Evolutionary conservation across 2,797 vertebrate genomes (phyloP), one percentile per base, ranked within the genome.

Genomic region (Anolis apletophallus): DNA sequence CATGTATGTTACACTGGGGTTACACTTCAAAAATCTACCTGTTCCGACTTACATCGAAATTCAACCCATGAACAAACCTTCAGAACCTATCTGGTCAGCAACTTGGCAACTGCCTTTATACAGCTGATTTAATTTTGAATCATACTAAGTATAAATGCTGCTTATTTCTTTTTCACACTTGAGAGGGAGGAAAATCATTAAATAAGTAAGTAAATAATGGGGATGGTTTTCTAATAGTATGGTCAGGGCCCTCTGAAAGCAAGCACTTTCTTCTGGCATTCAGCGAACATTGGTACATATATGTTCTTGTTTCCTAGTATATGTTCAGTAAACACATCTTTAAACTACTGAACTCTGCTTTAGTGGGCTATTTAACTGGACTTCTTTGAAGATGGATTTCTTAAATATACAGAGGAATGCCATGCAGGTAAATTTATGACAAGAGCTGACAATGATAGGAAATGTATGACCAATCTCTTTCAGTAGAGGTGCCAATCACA

Each of bases 351-450:
- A 23, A n/a, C n/a, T n/a, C n/a, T n/a, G n/a, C n/a, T n/a, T n/a
- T n/a, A n/a, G n/a, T n/a, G n/a, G n/a, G n/a, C n/a, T n/a, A n/a
- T n/a, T n/a, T n/a, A n/a, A n/a, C 23, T 32, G 21, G 32, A 9
- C 2, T 46, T 5, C 21, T 46, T 23, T 46, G 17, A 46, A 2
- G 16, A 23, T 73, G 68, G 55, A 1, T 71, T 32, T 17, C 32
- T 61, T n/a, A 52, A 81, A 68, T 81, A 9, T 80, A 17, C 64
- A 81, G n/a, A 29, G 16, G 9, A 26, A 67, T 0, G 4, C 84
- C 85, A 87, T 89, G 36, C 6, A 61, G 36, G 55, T 40, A 32
- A 82, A 12, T 26, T 69, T 57, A 57, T 77, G 9, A 11, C 54
- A 6, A 34, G 16, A n/a, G n/a, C n/a, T n/a, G n/a, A n/a, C n/a